phyloP scores from a whole-genome alignment of 2,797 vertebrate genomes.

The Lepus townsendii region DNA sequence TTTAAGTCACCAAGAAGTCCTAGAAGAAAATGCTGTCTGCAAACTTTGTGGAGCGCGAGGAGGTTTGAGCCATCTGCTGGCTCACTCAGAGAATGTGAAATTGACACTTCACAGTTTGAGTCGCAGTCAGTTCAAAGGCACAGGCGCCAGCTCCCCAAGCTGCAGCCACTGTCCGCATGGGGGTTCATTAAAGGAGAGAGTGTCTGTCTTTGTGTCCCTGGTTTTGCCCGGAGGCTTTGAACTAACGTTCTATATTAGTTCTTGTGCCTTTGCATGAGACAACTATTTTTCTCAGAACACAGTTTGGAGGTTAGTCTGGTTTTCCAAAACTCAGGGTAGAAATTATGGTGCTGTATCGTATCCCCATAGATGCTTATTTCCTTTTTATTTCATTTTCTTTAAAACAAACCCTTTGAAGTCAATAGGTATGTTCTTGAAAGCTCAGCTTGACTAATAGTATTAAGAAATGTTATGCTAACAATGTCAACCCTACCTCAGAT shows the following conservation, averaged over 20 bases:
- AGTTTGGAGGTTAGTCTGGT: conserved; percentile 76
- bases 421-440: conserved; percentile 80
- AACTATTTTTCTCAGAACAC: conserved; percentile 78
- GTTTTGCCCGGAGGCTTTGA: conserved; percentile 75
- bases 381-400: conserved; percentile 78
- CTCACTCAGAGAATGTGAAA: conserved; percentile 48
- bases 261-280: conserved; percentile 76
- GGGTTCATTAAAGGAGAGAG: conserved; percentile 72
- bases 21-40: conserved; percentile 56
- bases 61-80: conserved; percentile 45
- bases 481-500: conserved; percentile 69
- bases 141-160: conserved; percentile 10
- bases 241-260: conserved; percentile 73
- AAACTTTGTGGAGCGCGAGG: not conserved
- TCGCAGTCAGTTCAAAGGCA: conserved; percentile 73
- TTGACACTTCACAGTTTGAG: conserved; percentile 57
- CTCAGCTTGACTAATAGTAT: conserved; percentile 76
- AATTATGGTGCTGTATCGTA: conserved; percentile 65
- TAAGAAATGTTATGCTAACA: conserved; percentile 70
- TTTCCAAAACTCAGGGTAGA: conserved; percentile 76
- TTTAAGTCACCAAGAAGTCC: conserved; percentile 17
- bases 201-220: conserved; percentile 63
- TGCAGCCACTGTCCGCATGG: conserved; percentile 5
- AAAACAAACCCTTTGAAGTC: conserved; percentile 75
- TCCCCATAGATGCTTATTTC: conserved; percentile 61